These are phyloP conservation scores for Chinchilla lanigera DNA, from an alignment of 2,113 vertebrate genomes.

Conservation along the genomic window DNA sequence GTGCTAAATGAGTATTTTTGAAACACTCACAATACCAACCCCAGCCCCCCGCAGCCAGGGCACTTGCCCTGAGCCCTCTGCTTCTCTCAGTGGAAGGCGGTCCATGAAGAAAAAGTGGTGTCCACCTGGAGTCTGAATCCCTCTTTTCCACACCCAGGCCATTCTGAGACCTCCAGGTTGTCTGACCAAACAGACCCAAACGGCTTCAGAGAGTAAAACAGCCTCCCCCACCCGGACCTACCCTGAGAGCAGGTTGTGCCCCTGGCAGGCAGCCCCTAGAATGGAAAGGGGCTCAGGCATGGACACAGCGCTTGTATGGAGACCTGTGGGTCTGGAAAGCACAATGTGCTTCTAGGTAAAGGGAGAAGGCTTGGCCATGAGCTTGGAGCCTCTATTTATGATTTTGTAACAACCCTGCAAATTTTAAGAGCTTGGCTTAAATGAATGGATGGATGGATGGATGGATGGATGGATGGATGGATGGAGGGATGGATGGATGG, in stretches of 20 bases:
- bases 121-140: neutral
- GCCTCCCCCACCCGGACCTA: neutral
- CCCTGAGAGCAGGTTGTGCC: neutral
- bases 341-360: neutral
- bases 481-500: neutral
- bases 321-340: neutral
- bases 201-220: neutral
- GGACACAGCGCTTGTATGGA: too few relatives aligned
- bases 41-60: neutral
- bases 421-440: neutral
- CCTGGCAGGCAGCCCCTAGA: neutral
- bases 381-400: neutral
- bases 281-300: neutral
- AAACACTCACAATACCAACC: neutral
- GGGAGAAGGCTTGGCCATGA: neutral
- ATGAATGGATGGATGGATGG: neutral
- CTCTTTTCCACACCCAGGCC: neutral
- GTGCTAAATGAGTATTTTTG: neutral
- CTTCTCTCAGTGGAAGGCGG: neutral
- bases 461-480: neutral
- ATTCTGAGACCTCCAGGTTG: neutral
- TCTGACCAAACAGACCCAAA: neutral
- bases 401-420: neutral
- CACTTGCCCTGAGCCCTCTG: neutral
- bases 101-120: too few relatives aligned